Evolutionary conservation across 2,113 vertebrate genomes (phyloP), one percentile per base, ranked within the genome.

Genomic region (Catharus bicknelli): DNA sequence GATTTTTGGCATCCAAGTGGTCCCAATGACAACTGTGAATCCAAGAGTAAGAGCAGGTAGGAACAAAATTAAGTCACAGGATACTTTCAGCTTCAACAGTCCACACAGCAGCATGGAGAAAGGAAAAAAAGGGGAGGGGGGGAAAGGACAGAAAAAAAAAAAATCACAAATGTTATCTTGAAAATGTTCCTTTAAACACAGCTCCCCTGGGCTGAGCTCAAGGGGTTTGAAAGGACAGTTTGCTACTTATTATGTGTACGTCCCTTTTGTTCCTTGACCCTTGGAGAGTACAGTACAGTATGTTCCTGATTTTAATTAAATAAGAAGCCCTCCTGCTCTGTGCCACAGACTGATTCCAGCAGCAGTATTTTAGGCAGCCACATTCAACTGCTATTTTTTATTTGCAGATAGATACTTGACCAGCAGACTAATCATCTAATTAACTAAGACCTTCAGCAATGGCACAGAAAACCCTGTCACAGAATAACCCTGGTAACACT

Each of bases 301-400:
- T 91, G 91, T 94, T 93, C 89, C 85, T 64, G 86, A 82, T 61
- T 94, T 95, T 96, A 97, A 96, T 96, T 96, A 95, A 96, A 92
- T 94, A 90, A 97, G 94, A 88, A 92, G 92, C 85, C 72, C 91
- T 94, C 73, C 91, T 83, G 82, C 70, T 95, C 93, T 61, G 67
- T 83, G 83, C 81, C 82, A 79, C 90, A 83, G 90, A 88, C 82
- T 36, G 83, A 88, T 86, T 97, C 88, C 94, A 95, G 94, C 75
- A 79, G 70, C 73, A 72, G 90, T 68, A 93, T 90, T 95, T 95
- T 61, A 95, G 87, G 90, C 85, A 90, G 94, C 85, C 63, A 90
- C 55, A 50, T 51, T 95, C 87, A 91, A 83, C 91, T 29, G 58
- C 89, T 88, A 45, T 81, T 90, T 93, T 94, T 96, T 94, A 93